phyloP scores from a whole-genome alignment of 2,888 invertebrate genomes.

The Nudaria mundana region DNA sequence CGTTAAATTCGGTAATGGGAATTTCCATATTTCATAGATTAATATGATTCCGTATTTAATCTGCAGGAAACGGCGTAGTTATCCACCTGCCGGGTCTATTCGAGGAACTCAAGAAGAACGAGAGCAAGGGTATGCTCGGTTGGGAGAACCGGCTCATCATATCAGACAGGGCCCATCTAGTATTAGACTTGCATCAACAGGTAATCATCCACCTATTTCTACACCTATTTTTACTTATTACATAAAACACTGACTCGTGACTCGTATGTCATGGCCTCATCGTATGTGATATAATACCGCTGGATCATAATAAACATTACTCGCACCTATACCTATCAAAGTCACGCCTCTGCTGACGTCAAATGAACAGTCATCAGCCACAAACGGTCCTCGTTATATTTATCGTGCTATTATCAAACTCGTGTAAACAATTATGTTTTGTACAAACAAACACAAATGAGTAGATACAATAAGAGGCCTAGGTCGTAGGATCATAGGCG shows the following conservation, averaged over 20 bases:
- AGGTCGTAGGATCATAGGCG: no score
- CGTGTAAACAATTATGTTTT: no score
- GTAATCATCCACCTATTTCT: no score
- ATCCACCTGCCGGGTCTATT: conserved; percentile 97
- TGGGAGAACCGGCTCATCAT: conserved; percentile 93
- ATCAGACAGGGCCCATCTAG: conserved; percentile 97
- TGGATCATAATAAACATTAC: neutral
- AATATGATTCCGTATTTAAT: neutral
- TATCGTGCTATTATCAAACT: conserved; percentile 1
- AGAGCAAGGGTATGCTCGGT: conserved; percentile 91
- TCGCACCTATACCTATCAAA: neutral
- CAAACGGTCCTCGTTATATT: neutral
- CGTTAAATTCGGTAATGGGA: neutral
- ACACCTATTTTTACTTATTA: no score
- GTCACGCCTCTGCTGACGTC: conserved; percentile 1
- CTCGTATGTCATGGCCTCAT: no score
- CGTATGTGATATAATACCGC: no score
- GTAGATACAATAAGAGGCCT: no score
- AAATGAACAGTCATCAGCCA: neutral
- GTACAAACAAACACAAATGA: no score
- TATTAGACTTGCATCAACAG: conserved; percentile 95
- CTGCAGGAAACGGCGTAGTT: conserved; percentile 97
- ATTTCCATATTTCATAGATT: no score
- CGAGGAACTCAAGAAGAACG: conserved; percentile 96
- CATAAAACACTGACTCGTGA: no score